Evolutionary conservation across 2,797 vertebrate species (phyloP).

Genomic region (Gadopsis marmoratus): DNA sequence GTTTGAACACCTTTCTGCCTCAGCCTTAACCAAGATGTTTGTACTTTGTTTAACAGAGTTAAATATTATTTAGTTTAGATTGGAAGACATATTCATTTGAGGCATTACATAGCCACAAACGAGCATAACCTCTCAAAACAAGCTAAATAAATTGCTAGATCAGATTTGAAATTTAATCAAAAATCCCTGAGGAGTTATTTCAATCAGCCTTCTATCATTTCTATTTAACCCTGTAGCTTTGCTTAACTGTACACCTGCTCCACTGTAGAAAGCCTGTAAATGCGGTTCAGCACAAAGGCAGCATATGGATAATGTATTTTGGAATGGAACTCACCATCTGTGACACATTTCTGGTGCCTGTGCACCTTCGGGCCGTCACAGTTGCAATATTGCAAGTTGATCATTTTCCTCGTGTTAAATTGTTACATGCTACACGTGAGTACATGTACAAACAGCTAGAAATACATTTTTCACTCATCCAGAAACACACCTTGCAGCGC

Average conservation of each 20-base stretch:
- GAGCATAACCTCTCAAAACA: neutral
- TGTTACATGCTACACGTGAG: slow-evolving; percentile 21
- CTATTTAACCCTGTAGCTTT: slow-evolving; percentile 17
- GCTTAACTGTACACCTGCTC: slow-evolving; percentile 9
- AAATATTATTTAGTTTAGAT: neutral
- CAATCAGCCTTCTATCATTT: slow-evolving; percentile 6
- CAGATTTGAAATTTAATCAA: neutral
- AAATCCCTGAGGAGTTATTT: slow-evolving; percentile 3
- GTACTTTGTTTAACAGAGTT: too few relatives aligned
- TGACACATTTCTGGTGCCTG: neutral
- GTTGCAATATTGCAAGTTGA: neutral
- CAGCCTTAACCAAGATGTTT: too few relatives aligned
- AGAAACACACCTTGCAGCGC: neutral
- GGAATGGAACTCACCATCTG: slow-evolving; percentile 12
- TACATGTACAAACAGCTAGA: neutral
- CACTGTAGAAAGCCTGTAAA: slow-evolving; percentile 5
- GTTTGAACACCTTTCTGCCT: too few relatives aligned
- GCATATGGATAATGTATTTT: slow-evolving; percentile 25
- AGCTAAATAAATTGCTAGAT: neutral
- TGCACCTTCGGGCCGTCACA: neutral
- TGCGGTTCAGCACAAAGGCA: neutral
- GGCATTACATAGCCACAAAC: neutral
- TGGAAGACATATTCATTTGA: neutral
- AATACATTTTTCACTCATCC: slow-evolving; percentile 1
- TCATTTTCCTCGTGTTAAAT: slow-evolving; percentile 5